Percentiles rank a stretch among this genome's conserved stretches.
These are phyloP conservation scores for Diplazon laetatorius DNA, from an alignment of 2,888 invertebrate genomes.

Conservation along the genomic window DNA sequence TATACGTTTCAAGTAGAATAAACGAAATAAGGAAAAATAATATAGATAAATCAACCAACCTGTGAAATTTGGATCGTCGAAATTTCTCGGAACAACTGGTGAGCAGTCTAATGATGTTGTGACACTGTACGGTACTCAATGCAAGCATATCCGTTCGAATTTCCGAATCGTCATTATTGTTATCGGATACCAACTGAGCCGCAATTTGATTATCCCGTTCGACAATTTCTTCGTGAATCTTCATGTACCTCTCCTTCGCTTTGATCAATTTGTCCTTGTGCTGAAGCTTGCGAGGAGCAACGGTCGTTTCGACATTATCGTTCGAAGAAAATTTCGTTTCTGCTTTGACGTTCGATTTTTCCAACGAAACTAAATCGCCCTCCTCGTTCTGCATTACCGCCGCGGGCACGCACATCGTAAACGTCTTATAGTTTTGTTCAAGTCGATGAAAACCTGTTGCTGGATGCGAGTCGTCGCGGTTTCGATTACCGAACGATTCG, in stretches of 20 bases:
- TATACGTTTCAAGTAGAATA: too few species aligned
- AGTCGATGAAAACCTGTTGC: too few species aligned
- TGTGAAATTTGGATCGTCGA: constrained; percentile 83
- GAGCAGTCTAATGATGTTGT: constrained; percentile 81
- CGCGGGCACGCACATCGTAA: too few species aligned
- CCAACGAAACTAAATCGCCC: too few species aligned
- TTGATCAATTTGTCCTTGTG: constrained; percentile 67
- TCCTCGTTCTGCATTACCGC: too few species aligned
- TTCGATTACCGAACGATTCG: too few species aligned
- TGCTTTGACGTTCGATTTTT: too few species aligned
- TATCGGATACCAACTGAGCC: constrained; percentile 76
- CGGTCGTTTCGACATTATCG: constrained; percentile 25
- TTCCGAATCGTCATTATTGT: constrained; percentile 28
- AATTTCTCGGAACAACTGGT: constrained; percentile 79
- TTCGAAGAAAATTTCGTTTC: too few species aligned
- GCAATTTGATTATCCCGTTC: constrained; percentile 65
- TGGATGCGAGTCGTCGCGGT: too few species aligned
- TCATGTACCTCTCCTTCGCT: constrained; percentile 76
- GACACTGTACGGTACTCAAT: constrained; percentile 83
- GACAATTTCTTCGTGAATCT: constrained; percentile 74
- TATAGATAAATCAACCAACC: constrained; percentile 83
- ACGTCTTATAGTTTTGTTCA: too few species aligned
- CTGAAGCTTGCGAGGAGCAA: constrained; percentile 39
- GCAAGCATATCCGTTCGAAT: constrained; percentile 81
- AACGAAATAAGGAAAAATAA: too few species aligned